These are phyloP conservation scores for Alosa alosa DNA, from an alignment of 2,113 vertebrate species.

Conservation along the genomic window DNA sequence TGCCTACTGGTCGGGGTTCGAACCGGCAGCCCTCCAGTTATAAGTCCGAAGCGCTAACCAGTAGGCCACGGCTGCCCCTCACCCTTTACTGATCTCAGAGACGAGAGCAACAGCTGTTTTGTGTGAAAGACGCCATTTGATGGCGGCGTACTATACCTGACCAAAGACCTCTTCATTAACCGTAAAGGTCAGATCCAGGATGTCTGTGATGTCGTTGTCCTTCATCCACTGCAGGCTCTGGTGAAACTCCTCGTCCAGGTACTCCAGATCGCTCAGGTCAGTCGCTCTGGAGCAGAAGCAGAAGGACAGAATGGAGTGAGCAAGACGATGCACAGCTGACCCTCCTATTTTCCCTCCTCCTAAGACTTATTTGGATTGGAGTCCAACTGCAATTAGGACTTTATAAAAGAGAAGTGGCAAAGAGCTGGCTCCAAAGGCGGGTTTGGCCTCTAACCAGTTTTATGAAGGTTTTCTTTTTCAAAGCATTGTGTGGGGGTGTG, in stretches of 20 bases:
- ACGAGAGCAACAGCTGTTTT: too few species aligned
- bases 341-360: too few species aligned
- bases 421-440: neutral
- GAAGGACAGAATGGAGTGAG: neutral
- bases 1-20: too few species aligned
- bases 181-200: conserved; percentile 95
- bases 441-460: too few species aligned
- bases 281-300: conserved; percentile 73
- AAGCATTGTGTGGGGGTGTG: too few species aligned
- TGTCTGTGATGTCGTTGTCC: conserved; percentile 97
- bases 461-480: too few species aligned
- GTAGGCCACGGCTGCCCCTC: too few species aligned
- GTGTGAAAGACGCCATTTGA: too few species aligned
- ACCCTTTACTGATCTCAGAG: too few species aligned
- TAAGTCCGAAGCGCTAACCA: too few species aligned
- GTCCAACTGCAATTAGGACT: neutral
- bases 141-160: conserved; percentile 73
- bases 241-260: conserved; percentile 97
- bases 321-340: neutral
- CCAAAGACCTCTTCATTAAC: conserved; percentile 99
- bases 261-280: conserved; percentile 95
- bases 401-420: neutral
- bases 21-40: too few species aligned
- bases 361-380: neutral
- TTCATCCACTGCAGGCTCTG: conserved; percentile 99